These are phyloP conservation scores for Dipodomys spectabilis DNA, from an alignment of 2,113 vertebrate species.

Conservation along the genomic window DNA sequence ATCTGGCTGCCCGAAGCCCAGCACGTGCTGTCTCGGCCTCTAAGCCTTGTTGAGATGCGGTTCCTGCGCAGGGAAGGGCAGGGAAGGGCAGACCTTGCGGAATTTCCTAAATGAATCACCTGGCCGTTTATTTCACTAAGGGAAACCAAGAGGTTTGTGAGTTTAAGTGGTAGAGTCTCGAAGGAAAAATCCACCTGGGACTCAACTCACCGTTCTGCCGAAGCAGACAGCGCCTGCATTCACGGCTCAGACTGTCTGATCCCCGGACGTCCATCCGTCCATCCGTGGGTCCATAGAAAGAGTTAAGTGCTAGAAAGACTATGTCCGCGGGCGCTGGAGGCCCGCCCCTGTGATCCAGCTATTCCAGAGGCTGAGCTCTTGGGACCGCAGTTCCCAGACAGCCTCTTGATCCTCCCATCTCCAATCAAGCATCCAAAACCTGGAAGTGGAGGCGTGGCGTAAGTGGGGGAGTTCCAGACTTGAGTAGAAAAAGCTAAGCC, in stretches of 20 bases:
- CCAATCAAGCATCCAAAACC: too few relatives aligned
- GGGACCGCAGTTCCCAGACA: too few relatives aligned
- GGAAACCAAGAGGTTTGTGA: not conserved
- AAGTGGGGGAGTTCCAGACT: too few relatives aligned
- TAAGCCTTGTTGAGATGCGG: not conserved
- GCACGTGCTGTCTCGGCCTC: not conserved
- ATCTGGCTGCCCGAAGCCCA: slow-evolving; percentile 41
- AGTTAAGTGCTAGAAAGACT: not conserved
- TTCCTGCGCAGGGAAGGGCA: not conserved
- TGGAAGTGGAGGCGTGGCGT: too few relatives aligned
- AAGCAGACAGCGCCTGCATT: not conserved
- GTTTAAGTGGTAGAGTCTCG: slow-evolving; percentile 4
- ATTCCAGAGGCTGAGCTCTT: too few relatives aligned
- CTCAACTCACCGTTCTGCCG: not conserved
- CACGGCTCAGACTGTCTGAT: not conserved
- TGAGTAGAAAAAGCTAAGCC: too few relatives aligned
- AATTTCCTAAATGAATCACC: slow-evolving; percentile 56
- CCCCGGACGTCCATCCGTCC: not conserved
- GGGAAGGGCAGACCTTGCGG: not conserved
- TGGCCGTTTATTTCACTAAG: not conserved
- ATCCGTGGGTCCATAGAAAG: not conserved
- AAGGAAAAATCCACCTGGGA: not conserved
- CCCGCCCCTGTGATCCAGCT: too few relatives aligned
- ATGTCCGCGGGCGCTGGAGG: too few relatives aligned
- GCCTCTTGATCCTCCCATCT: too few relatives aligned